Evolutionary conservation across 2,113 vertebrate species (phyloP).

Genomic region (Chloropsis cyanopogon): DNA sequence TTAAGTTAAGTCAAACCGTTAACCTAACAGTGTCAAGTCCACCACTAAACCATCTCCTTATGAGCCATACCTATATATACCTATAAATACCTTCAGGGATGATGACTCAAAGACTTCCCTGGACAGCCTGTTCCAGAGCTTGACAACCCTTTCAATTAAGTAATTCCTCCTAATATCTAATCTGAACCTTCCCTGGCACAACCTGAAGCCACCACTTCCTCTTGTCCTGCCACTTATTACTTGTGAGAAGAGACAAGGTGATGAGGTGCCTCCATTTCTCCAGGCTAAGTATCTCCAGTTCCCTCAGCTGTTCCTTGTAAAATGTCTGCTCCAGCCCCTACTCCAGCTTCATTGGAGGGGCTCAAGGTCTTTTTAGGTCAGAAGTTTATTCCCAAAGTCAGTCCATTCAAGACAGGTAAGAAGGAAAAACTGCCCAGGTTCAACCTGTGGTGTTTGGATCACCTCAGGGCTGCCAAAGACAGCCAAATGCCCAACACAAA

Average conservation of each 20-base stretch:
- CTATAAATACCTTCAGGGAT: not conserved
- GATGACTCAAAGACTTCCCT: not conserved
- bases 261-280: not conserved
- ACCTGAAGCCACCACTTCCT: not conserved
- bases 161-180: not conserved
- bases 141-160: not conserved
- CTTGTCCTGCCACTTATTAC: not conserved
- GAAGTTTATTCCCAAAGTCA: not conserved
- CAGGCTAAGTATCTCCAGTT: not conserved
- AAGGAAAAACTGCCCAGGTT: not conserved
- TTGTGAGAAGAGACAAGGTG: not conserved
- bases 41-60: not conserved
- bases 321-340: not conserved
- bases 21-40: not conserved
- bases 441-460: rapidly evolving
- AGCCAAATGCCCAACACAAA: not conserved
- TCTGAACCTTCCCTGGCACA: not conserved
- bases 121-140: not conserved
- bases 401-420: not conserved
- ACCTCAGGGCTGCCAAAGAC: not conserved
- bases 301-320: not conserved
- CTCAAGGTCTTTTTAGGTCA: not conserved
- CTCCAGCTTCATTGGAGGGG: not conserved
- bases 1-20: not conserved
- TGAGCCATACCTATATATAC: not conserved